phyloP scores from a whole-genome alignment of 2,113 vertebrate species.

The Brachyistius frenatus region DNA sequence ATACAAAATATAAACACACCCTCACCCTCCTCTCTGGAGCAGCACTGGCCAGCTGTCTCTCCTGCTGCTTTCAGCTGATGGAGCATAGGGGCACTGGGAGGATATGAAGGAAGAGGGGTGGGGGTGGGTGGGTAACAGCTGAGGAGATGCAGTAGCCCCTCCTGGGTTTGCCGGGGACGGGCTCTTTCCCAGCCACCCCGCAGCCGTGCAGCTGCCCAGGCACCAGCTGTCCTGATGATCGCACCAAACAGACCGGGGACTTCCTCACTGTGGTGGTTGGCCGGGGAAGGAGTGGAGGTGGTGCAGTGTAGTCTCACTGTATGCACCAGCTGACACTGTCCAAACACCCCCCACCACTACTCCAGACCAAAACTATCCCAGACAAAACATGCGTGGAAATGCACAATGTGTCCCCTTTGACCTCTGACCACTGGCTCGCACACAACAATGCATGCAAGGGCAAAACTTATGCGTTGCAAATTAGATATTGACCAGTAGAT shows the following conservation, averaged over 20 bases:
- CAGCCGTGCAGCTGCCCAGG: conserved; percentile 78
- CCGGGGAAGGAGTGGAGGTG: conserved; percentile 37
- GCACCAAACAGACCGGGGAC: conserved; percentile 55
- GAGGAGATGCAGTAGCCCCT: conserved; percentile 80
- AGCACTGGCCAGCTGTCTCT: conserved; percentile 81
- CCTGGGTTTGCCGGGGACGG: conserved; percentile 61
- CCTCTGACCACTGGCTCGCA: conserved; percentile 34
- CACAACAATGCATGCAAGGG: background rate
- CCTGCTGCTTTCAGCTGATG: conserved; percentile 81
- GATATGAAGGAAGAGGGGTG: conserved; percentile 9
- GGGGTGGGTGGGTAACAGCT: conserved; percentile 68
- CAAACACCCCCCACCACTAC: background rate
- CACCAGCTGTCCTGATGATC: conserved; percentile 79
- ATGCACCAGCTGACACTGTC: conserved; percentile 63
- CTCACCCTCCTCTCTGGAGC: conserved; percentile 39
- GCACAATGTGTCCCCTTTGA: conserved; percentile 39
- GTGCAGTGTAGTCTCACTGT: conserved; percentile 37
- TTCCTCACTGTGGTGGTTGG: conserved; percentile 50
- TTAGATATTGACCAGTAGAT: background rate
- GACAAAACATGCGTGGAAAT: conserved; percentile 65
- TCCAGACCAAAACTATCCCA: conserved; percentile 45
- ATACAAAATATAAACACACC: conserved; percentile 51
- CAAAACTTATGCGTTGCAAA: background rate
- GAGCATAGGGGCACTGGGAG: conserved; percentile 41
- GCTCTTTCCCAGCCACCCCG: conserved; percentile 79